Conservation (phyloP, 2,113 vertebrate species). For the Ammodytes marinus region DNA sequence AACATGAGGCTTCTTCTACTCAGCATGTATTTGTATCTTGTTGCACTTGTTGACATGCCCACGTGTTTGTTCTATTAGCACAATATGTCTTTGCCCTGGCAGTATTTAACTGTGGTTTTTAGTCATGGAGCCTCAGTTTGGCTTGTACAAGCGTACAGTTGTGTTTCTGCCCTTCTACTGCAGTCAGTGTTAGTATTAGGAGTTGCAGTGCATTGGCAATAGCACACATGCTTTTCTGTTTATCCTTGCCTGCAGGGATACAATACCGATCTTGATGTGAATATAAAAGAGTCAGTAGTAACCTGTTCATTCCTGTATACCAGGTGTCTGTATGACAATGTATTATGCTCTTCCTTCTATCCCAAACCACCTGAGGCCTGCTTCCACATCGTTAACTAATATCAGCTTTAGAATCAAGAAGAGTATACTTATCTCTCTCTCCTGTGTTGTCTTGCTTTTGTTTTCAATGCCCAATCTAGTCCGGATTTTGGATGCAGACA, state of each 20-base stretch:
- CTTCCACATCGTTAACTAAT: not conserved
- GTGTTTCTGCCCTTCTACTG: not conserved
- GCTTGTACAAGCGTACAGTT: not conserved
- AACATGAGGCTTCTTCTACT: not conserved
- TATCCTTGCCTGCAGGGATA: constrained; percentile 2
- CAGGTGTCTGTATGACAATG: not conserved
- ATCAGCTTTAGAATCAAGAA: not conserved
- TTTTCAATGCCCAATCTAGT: constrained; percentile 14
- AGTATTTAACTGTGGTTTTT: not conserved
- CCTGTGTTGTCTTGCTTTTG: constrained; percentile 11
- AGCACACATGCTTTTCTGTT: not conserved
- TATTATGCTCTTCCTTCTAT: not conserved
- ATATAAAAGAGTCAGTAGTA: not conserved
- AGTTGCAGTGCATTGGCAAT: not conserved
- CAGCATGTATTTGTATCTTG: not conserved
- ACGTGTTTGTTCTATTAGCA: not conserved
- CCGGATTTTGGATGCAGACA: constrained; percentile 41
- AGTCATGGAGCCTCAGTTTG: not conserved
- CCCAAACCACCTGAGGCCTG: not conserved
- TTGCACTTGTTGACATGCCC: not conserved
- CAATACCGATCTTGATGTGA: not conserved
- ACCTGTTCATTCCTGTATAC: not conserved
- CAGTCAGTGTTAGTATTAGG: not conserved
- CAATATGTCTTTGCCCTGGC: not conserved
- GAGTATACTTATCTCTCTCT: not conserved